Percentiles rank a stretch among this genome's conserved stretches.
These are phyloP conservation scores for Acromyrmex heyeri DNA, from an alignment of 1,140 invertebrate species.

Conservation along the genomic window DNA sequence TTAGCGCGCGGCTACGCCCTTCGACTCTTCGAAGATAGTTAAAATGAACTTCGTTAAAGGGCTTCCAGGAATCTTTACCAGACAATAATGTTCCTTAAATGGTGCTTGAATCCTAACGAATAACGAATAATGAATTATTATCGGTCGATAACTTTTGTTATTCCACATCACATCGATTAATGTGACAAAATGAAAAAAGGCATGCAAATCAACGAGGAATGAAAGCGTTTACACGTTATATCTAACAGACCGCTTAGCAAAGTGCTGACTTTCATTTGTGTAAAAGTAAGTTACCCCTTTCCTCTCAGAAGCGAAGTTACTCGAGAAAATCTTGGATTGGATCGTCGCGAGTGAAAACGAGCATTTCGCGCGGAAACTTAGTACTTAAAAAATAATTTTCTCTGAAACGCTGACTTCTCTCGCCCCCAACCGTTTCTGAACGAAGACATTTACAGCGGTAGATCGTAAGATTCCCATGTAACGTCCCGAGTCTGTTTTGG, in stretches of 20 bases:
- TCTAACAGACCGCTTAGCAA: background rate
- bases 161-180: background rate
- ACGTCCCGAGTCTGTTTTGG: constrained; percentile 63
- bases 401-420: constrained; percentile 26
- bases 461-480: background rate
- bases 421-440: background rate
- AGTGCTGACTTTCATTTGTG: background rate
- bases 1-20: constrained; percentile 2
- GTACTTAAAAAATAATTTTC: constrained; percentile 41
- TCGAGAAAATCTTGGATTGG: background rate
- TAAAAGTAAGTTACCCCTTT: background rate
- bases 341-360: background rate
- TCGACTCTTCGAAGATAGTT: constrained; percentile 50
- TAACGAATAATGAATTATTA: background rate
- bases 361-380: background rate
- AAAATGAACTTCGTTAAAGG: constrained; percentile 67
- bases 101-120: background rate
- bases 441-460: constrained; percentile 19
- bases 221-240: background rate
- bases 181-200: background rate
- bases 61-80: background rate
- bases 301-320: background rate
- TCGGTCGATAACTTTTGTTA: background rate
- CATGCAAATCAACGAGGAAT: background rate
- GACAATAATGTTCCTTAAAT: background rate